Conservation (phyloP, 2,797 vertebrate species). For the Anableps anableps region DNA sequence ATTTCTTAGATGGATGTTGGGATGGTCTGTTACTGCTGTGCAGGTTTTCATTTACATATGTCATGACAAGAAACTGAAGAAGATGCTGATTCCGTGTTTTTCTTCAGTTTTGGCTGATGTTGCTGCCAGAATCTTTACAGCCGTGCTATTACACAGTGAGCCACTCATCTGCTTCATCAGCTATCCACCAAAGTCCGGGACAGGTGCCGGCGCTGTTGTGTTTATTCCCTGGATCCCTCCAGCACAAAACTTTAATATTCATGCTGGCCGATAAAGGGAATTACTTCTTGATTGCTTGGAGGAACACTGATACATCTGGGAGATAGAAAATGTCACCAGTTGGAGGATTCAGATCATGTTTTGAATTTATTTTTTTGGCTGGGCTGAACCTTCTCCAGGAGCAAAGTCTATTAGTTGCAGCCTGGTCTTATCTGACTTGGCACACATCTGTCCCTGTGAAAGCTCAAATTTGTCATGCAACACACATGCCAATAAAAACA, state of each 20-base stretch:
- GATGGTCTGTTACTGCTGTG: conserved; percentile 56
- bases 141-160: conserved; percentile 40
- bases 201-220: conserved; percentile 65
- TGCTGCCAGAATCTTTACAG: conserved; percentile 55
- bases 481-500: conserved; percentile 46
- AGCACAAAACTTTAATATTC: conserved; percentile 77
- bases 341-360: conserved; percentile 69
- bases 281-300: conserved; percentile 79
- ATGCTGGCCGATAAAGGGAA: conserved; percentile 77
- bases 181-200: conserved; percentile 55
- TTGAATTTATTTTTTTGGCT: conserved; percentile 40
- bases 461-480: conserved; percentile 62
- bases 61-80: conserved; percentile 59
- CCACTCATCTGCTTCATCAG: conserved; percentile 53
- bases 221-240: conserved; percentile 65
- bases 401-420: conserved; percentile 68
- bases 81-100: conserved; percentile 62
- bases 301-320: conserved; percentile 77
- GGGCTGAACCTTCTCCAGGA: conserved; percentile 63
- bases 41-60: conserved; percentile 16
- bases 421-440: conserved; percentile 69
- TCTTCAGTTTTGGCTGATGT: conserved; percentile 40
- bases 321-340: conserved; percentile 68
- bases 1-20: conserved; percentile 66
- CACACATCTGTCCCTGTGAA: conserved; percentile 67